Conservation (phyloP, 1,140 invertebrate genomes). For the Drosophila gunungcola region DNA sequence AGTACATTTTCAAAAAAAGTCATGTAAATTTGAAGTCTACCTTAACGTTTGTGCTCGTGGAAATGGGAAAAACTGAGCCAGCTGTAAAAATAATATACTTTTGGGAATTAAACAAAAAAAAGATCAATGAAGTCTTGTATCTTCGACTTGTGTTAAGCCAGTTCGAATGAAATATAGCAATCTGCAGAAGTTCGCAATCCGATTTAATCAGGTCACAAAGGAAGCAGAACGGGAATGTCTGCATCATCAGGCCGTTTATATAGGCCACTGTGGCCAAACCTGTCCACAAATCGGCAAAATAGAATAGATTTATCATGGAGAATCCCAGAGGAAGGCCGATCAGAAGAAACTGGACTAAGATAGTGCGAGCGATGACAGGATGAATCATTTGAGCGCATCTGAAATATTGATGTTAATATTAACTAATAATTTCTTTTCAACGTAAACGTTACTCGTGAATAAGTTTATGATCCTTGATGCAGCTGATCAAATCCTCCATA, state of each 20-base stretch:
- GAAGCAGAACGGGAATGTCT: conserved; percentile 63
- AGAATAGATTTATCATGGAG: conserved; percentile 49
- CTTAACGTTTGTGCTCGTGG: conserved; percentile 40
- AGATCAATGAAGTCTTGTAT: conserved; percentile 26
- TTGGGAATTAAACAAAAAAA: conserved; percentile 45
- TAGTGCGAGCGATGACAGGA: conserved; percentile 21
- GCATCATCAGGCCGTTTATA: conserved; percentile 15
- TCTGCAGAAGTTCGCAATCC: conserved; percentile 40
- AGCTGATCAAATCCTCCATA: conserved; percentile 31
- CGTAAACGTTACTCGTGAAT: conserved; percentile 37
- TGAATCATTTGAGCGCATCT: conserved; percentile 31
- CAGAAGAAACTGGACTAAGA: conserved; percentile 49
- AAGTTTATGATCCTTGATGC: conserved; percentile 49
- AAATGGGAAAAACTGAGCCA: conserved; percentile 53
- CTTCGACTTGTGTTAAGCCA: conserved; percentile 34
- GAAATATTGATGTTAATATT: not conserved
- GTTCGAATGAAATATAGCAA: conserved; percentile 47
- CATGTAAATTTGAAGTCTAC: not conserved
- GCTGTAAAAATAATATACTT: conserved; percentile 44
- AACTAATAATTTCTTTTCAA: not conserved
- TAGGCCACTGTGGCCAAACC: conserved; percentile 25
- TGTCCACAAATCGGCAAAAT: conserved; percentile 38
- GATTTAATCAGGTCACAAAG: conserved; percentile 43
- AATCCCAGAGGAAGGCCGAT: conserved; percentile 45
- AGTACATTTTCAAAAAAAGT: not conserved